These are phyloP conservation scores for Manis javanica DNA, from an alignment of 2,797 vertebrate genomes.

Conservation along the genomic window DNA sequence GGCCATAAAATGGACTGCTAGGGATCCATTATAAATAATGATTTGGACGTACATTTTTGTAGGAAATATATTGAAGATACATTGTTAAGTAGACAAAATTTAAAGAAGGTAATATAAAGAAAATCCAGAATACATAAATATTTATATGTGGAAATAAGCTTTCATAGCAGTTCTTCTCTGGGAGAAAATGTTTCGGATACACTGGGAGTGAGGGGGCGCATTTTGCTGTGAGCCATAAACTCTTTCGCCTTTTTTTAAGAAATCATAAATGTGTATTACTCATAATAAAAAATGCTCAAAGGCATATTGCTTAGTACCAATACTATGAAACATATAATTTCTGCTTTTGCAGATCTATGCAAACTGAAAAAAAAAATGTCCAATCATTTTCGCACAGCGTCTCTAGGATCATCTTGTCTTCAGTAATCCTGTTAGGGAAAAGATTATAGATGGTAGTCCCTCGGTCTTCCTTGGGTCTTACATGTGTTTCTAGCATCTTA, in stretches of 20 bases:
- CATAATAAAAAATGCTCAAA: slow-evolving; percentile 4
- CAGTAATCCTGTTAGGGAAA: slow-evolving; percentile 45
- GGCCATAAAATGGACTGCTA: background rate
- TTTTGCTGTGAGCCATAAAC: slow-evolving; percentile 25
- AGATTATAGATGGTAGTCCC: background rate
- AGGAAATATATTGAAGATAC: slow-evolving; percentile 3
- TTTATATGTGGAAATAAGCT: background rate
- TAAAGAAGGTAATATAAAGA: background rate
- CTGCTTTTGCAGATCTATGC: background rate
- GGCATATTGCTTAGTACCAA: background rate
- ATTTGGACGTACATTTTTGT: background rate
- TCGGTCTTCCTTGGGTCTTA: background rate
- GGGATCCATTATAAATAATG: background rate
- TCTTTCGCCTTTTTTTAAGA: background rate
- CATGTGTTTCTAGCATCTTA: slow-evolving; percentile 65
- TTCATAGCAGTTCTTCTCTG: background rate
- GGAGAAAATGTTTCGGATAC: background rate
- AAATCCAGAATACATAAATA: background rate
- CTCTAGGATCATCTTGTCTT: slow-evolving; percentile 37
- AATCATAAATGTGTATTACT: background rate
- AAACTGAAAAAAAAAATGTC: background rate
- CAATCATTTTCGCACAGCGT: slow-evolving; percentile 34
- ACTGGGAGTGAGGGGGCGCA: background rate
- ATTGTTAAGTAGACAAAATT: background rate
- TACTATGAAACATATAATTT: background rate